Evolutionary conservation across 2,888 invertebrate genomes (phyloP).

Genomic region (Mactromeris polynyma): DNA sequence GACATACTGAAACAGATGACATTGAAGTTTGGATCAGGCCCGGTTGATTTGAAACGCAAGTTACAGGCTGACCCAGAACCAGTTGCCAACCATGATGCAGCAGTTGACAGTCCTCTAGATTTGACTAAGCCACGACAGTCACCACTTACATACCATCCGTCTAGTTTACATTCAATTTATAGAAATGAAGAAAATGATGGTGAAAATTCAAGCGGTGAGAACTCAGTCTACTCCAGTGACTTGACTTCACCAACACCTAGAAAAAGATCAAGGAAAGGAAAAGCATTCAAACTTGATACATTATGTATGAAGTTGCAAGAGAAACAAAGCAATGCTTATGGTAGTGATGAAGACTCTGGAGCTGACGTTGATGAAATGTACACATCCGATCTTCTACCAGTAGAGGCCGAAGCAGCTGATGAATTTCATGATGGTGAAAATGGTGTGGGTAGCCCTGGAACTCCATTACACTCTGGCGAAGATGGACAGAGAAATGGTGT

Average conservation of each 20-base stretch:
- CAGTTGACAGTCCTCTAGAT: constrained; percentile 81
- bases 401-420: constrained; percentile 35
- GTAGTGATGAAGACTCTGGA: constrained; percentile 57
- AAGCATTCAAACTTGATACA: constrained; percentile 93
- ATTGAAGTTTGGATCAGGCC: constrained; percentile 80
- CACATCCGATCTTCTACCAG: constrained; percentile 43
- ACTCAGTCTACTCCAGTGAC: constrained; percentile 84
- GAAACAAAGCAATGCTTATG: constrained; percentile 64
- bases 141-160: constrained; percentile 26
- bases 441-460: not conserved
- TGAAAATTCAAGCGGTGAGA: constrained; percentile 68
- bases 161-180: not conserved
- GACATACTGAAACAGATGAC: constrained; percentile 84
- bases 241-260: constrained; percentile 85
- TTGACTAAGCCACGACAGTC: constrained; percentile 80
- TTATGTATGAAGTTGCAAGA: constrained; percentile 85
- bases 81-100: not conserved
- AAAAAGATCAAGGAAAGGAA: constrained; percentile 94
- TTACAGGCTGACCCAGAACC: constrained; percentile 24
- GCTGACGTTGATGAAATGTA: constrained; percentile 44
- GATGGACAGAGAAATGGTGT: constrained; percentile 13
- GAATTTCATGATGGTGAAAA: constrained; percentile 30
- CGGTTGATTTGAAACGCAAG: constrained; percentile 51
- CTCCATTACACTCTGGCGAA: not conserved
- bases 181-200: constrained; percentile 58